Base-by-base conservation (phyloP, 2,797 vertebrate genomes). In the Phoxinus dragarum region DNA sequence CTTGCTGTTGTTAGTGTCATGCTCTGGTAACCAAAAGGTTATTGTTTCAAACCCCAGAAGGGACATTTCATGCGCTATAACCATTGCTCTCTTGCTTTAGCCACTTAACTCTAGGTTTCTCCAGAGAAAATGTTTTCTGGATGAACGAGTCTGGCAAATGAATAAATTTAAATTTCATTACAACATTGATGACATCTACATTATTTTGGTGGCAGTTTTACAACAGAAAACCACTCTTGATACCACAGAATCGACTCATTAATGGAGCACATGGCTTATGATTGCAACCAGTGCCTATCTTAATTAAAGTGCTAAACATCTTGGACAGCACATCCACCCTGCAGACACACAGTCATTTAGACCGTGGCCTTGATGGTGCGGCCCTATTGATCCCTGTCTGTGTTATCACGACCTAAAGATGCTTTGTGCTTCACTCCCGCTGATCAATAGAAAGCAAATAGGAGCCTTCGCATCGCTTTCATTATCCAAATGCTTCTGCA, bases 401-500 rank as follows among this genome's bases (percentile, higher is more conserved):
- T 81, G 79, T 87, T 76, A 87, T 85, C 75, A 82, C 64, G 8
- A 69, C 75, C 78, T 86, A 85, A 89, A 83, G 64, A 85, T 8
- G 78, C 34, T 54, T 42, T 69, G 69, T 75, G 78, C 68, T 80
- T 68, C 75, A 68, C 86, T 81, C 52, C 21, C 12, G 19, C 47
- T 80, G 49, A 71, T 89, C 84, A 81, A 88, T 87, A 87, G 40
- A 71, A 69, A 68, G 80, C 59, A 66, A 87, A 85, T 68, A 71
- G 14, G 49, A 80, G 42, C 49, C 77, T 56, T 66, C 68, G 72
- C 44, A 75, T 71, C 47, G 75, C 84, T 84, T 82, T 86, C 52
- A 23, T 82, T 52, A 72, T 31, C 81, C 11, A 67, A 59, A 73
- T 38, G 54, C 67, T 84, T 74, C 61, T 84, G 75, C 76, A 61